These are phyloP conservation scores for Bombus breviceps DNA, from an alignment of 1,140 invertebrate genomes.

Conservation along the genomic window DNA sequence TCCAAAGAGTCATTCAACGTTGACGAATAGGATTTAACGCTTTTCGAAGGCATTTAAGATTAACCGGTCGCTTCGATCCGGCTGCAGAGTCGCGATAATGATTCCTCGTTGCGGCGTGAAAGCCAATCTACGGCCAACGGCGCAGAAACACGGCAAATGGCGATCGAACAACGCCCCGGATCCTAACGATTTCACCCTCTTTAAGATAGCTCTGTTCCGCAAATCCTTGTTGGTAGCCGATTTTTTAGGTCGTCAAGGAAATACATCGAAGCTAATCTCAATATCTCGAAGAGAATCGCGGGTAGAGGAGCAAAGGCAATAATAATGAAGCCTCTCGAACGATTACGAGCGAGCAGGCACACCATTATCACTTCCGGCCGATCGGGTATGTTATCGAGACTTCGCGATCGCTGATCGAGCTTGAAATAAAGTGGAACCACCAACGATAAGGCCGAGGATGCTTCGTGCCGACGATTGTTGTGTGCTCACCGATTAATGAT, in stretches of 20 bases:
- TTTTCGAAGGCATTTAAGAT: neutral
- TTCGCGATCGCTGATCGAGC: constrained; percentile 42
- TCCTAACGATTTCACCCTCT: neutral
- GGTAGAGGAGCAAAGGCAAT: neutral
- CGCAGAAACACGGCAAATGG: constrained; percentile 11
- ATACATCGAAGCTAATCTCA: constrained; percentile 30
- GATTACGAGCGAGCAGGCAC: constrained; percentile 18
- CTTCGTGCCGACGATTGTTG: neutral
- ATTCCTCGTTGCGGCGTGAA: neutral
- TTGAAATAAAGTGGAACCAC: constrained; percentile 35
- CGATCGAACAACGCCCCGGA: neutral
- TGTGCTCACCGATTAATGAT: neutral
- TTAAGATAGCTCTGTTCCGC: neutral
- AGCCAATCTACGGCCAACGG: constrained; percentile 20
- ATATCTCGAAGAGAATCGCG: constrained; percentile 1
- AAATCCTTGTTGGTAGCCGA: neutral
- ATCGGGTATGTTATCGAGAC: constrained; percentile 34
- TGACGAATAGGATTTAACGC: neutral
- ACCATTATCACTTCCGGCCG: constrained; percentile 35
- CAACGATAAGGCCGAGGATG: neutral
- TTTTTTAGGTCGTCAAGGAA: neutral
- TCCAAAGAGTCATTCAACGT: neutral
- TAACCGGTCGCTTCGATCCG: neutral
- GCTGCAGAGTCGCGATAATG: constrained; percentile 23
- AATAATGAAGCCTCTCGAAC: constrained; percentile 35